phyloP scores from a whole-genome alignment of 2,797 vertebrate genomes.

The Aplochiton taeniatus region DNA sequence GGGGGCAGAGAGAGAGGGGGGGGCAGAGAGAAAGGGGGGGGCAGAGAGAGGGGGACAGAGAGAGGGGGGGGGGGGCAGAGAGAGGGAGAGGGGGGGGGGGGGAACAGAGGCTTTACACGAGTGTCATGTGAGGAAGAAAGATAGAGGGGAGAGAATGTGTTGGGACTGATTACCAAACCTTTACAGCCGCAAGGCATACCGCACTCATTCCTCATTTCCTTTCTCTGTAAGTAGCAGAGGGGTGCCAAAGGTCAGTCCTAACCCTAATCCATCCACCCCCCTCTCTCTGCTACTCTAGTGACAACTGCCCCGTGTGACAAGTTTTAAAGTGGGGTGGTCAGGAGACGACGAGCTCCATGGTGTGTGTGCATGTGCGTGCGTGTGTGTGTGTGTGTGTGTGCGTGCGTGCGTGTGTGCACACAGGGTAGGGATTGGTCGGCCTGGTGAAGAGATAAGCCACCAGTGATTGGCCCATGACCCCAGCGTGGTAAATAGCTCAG shows the following conservation, averaged over 20 bases:
- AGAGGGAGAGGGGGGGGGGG: not conserved
- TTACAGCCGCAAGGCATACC: constrained; percentile 24
- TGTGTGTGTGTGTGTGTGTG: constrained; percentile 8
- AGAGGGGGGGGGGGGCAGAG: too few relatives aligned
- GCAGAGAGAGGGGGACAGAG: too few relatives aligned
- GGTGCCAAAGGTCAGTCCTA: constrained; percentile 11
- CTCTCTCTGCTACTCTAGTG: not conserved
- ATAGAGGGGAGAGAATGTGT: constrained; percentile 7
- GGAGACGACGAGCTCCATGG: not conserved
- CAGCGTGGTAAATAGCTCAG: constrained; percentile 16
- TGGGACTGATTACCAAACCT: constrained; percentile 34
- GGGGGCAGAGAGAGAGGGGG: too few relatives aligned
- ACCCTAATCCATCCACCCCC: too few relatives aligned
- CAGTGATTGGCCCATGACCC: constrained; percentile 22
- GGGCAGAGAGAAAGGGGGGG: too few relatives aligned
- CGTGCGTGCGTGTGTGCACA: too few relatives aligned
- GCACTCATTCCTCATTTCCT: too few relatives aligned
- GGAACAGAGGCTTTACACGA: not conserved
- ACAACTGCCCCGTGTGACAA: constrained; percentile 17
- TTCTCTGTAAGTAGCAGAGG: constrained; percentile 2
- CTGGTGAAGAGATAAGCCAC: constrained; percentile 11
- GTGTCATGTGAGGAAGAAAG: constrained; percentile 6
- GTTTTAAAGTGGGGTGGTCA: not conserved
- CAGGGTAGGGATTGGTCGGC: constrained; percentile 10
- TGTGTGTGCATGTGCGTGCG: too few relatives aligned